Evolutionary conservation across 2,797 vertebrate genomes (phyloP), one percentile per base, ranked within the genome.

Genomic region (Ptychobarbus kaznakovi): DNA sequence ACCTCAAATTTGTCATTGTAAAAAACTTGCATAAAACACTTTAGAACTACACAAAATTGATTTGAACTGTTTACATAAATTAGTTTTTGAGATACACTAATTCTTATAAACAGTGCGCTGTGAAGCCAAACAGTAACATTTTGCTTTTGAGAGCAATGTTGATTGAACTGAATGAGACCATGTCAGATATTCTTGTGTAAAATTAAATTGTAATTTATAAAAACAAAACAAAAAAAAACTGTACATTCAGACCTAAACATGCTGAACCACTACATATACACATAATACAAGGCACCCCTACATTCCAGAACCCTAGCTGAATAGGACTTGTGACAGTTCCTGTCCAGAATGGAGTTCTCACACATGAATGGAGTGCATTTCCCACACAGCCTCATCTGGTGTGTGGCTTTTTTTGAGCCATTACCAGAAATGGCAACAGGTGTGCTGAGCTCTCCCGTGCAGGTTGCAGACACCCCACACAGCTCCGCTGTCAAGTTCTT

Each of bases 401-500:
- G 6, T 32, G 61, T 65, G 61, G n/a, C n/a, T 65, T 65, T 65
- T 65, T 65, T 65, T 65, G 25, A 65, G 12, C 12, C 63, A 65
- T 25, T 7, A 66, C 6, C 25, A 15, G 12, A 66, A 66, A 66
- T 42, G 20, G 20, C 68, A 42, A 70, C 68, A 70, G 66, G 8
- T 40, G 68, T 22, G 10, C 18, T 61, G 58, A 61, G 61, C 61
- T 63, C 15, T 51, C 49, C 49, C 49, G 3, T 51, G 56, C 20
- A 6, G 16, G 32, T 38, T 69, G 4, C 15, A 32, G 63, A 66
- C 63, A 66, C 63, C 63, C 25, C 63, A 66, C 63, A 66, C 28
- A 66, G 28, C 63, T 66, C 25, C 15, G 2, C 25, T 66, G 13
- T 93, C 92, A 0, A 94, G 93, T 1, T 32, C 32, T 32, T 32